Percentiles rank a stretch among this genome's conserved stretches.
phyloP scores from a whole-genome alignment of 2,888 invertebrate species.

The Euclidia mi region DNA sequence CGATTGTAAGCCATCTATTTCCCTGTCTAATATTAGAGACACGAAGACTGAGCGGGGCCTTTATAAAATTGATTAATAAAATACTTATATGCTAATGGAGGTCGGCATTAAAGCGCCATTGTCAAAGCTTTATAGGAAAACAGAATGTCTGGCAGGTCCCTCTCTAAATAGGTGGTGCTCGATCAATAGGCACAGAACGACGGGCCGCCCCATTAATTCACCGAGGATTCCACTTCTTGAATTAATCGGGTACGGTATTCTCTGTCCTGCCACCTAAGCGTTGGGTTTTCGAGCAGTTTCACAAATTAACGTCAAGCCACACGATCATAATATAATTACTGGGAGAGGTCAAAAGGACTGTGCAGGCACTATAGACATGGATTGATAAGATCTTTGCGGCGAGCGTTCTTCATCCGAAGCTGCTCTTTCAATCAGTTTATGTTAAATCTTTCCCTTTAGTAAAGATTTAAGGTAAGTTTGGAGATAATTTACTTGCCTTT shows the following conservation, averaged over 20 bases:
- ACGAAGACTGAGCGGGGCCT: conserved; percentile 10
- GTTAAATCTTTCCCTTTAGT: conserved; percentile 23
- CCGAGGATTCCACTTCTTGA: conserved; percentile 80
- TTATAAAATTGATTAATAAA: conserved; percentile 21
- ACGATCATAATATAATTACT: conserved; percentile 74
- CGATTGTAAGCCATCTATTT: conserved; percentile 22
- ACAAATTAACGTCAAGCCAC: conserved; percentile 82
- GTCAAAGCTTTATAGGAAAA: conserved; percentile 40
- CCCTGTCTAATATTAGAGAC: conserved; percentile 17
- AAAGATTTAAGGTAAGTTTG: too few species aligned
- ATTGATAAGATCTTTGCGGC: conserved; percentile 57
- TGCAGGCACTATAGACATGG: conserved; percentile 50
- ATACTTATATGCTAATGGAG: conserved; percentile 20
- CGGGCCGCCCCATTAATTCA: conserved; percentile 77
- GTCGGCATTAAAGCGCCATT: conserved; percentile 27
- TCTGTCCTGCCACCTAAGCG: conserved; percentile 73
- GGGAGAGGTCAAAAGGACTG: conserved; percentile 58
- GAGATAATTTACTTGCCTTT: conserved; percentile 31
- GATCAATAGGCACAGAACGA: conserved; percentile 76
- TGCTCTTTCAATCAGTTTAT: conserved; percentile 36
- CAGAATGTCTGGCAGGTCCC: conserved; percentile 46
- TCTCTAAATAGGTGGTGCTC: conserved; percentile 52
- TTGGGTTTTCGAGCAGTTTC: conserved; percentile 83
- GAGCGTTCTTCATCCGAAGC: conserved; percentile 38
- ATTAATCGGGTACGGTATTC: conserved; percentile 79